Conservation (phyloP, 1,140 invertebrate species). For the Calosoma granatense region DNA sequence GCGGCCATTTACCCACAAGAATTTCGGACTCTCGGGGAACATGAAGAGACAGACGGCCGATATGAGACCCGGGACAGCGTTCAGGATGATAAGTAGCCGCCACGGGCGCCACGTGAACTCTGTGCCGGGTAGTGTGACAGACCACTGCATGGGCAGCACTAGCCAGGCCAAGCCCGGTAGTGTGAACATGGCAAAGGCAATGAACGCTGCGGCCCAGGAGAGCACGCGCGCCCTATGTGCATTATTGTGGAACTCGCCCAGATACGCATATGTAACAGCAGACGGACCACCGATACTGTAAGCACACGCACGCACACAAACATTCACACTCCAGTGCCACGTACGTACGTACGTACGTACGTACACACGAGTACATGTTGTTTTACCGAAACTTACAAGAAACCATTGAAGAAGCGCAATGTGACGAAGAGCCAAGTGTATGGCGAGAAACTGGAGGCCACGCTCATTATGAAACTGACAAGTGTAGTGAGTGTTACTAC, state of each 20-base stretch:
- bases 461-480: slow-evolving; percentile 43
- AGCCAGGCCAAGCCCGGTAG: background rate
- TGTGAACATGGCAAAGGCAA: background rate
- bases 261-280: slow-evolving; percentile 18
- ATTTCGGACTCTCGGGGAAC: slow-evolving; percentile 11
- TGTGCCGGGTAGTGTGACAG: background rate
- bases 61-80: background rate
- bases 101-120: background rate
- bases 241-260: slow-evolving; percentile 22
- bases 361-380: too few relatives aligned
- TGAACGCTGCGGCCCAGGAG: slow-evolving; percentile 14
- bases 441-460: slow-evolving; percentile 45
- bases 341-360: too few relatives aligned
- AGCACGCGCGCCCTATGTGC: slow-evolving; percentile 17
- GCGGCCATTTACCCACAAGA: slow-evolving; percentile 1
- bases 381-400: slow-evolving; percentile 47
- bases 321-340: too few relatives aligned
- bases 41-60: background rate
- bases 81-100: background rate
- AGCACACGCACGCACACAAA: too few relatives aligned
- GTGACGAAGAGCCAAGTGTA: slow-evolving; percentile 47
- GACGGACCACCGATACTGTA: slow-evolving; percentile 22
- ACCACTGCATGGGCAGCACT: background rate
- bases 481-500: slow-evolving; percentile 48
- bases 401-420: slow-evolving; percentile 51